Evolutionary conservation across 2,113 vertebrate species (phyloP).

Genomic region (Oreocharis arfaki): DNA sequence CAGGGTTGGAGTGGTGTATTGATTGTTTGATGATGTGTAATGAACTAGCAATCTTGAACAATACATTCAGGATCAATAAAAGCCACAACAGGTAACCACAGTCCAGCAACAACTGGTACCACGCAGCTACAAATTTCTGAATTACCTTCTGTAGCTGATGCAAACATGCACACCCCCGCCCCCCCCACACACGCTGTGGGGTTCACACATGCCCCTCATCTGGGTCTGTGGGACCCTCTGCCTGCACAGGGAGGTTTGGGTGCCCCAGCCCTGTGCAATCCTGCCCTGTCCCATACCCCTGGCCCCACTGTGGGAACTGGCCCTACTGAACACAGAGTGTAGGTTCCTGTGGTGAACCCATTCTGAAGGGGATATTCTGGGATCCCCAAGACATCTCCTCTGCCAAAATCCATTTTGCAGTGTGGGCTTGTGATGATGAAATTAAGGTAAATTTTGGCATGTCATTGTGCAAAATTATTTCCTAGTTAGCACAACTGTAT

Average conservation of each 20-base stretch:
- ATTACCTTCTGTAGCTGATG: neutral
- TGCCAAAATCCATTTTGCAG: neutral
- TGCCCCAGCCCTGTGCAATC: neutral
- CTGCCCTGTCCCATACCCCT: neutral
- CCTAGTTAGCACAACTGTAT: neutral
- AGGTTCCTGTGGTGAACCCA: neutral
- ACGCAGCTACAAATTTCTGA: neutral
- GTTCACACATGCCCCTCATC: rapidly evolving
- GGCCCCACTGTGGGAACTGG: neutral
- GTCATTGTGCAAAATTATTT: neutral
- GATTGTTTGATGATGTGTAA: neutral
- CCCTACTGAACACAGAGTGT: too few species aligned
- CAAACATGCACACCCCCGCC: neutral
- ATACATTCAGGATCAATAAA: neutral
- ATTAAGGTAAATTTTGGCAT: neutral
- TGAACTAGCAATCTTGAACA: neutral
- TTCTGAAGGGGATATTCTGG: neutral
- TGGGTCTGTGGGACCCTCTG: rapidly evolving
- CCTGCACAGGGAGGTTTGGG: neutral
- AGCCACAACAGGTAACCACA: neutral
- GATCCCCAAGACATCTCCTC: neutral
- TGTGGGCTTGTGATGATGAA: neutral
- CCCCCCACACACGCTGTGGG: neutral
- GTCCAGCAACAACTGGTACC: neutral
- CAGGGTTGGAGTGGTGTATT: neutral